These are phyloP conservation scores for Agonum fuliginosum DNA, from an alignment of 2,888 invertebrate species.

Conservation along the genomic window DNA sequence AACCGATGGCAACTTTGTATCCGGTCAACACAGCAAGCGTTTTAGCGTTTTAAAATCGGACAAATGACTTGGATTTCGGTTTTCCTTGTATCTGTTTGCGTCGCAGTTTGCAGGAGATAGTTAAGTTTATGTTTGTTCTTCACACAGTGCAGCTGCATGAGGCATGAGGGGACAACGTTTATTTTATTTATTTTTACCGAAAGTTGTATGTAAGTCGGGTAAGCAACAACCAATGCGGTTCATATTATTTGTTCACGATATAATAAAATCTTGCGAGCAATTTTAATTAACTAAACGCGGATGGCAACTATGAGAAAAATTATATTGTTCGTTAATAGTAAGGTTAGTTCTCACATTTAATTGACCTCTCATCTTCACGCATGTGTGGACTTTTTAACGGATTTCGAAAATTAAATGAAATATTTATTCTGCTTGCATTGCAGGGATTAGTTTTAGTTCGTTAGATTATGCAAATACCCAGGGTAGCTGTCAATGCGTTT, in stretches of 20 bases:
- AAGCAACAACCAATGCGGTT: neutral
- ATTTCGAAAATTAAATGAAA: conserved; percentile 20
- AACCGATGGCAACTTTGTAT: conserved; percentile 31
- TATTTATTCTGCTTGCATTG: conserved; percentile 5
- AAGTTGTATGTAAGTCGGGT: conserved; percentile 12
- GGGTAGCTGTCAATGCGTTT: conserved; percentile 24
- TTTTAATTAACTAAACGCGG: conserved; percentile 34
- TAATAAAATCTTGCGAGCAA: conserved; percentile 4
- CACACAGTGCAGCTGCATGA: conserved; percentile 40
- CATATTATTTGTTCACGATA: conserved; percentile 25
- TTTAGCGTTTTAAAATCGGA: conserved; percentile 8
- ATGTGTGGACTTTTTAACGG: conserved; percentile 28
- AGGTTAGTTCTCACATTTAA: conserved; percentile 23
- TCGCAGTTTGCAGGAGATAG: conserved; percentile 15
- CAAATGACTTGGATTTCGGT: conserved; percentile 16
- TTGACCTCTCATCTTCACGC: conserved; percentile 17
- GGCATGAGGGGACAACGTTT: conserved; percentile 45
- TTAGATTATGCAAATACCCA: conserved; percentile 50
- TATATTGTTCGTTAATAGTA: conserved; percentile 23
- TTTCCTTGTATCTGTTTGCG: conserved; percentile 1
- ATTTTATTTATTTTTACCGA: conserved; percentile 43
- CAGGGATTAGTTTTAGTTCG: conserved; percentile 46
- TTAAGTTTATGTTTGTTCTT: conserved; percentile 46
- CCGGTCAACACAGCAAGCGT: neutral
- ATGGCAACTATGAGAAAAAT: conserved; percentile 1